These are phyloP conservation scores for Therioaphis trifolii DNA, from an alignment of 2,888 invertebrate genomes.

Conservation along the genomic window DNA sequence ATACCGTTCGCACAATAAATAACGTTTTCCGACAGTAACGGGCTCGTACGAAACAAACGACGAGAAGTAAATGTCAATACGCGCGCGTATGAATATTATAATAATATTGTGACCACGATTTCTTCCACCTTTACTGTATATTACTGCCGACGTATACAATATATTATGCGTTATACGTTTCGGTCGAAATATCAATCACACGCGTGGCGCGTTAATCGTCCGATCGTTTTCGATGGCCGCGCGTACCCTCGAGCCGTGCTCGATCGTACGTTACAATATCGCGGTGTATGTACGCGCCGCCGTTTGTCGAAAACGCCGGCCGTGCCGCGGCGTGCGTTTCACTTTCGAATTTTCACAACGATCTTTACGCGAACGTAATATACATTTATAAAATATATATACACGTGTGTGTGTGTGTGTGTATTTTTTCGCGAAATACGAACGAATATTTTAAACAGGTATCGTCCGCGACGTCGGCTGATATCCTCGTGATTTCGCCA, in stretches of 20 bases:
- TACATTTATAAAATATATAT: too few relatives aligned
- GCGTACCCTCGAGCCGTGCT: neutral
- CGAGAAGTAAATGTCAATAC: slow-evolving; percentile 51
- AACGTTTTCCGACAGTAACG: slow-evolving; percentile 15
- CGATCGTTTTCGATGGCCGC: neutral
- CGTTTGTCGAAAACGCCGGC: neutral
- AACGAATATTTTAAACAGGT: too few relatives aligned
- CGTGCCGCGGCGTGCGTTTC: neutral
- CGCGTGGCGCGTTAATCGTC: neutral
- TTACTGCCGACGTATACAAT: too few relatives aligned
- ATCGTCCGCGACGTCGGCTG: too few relatives aligned
- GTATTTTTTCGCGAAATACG: neutral
- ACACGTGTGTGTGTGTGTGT: neutral
- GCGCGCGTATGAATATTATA: neutral
- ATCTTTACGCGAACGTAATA: neutral
- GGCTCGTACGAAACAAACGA: slow-evolving; percentile 32
- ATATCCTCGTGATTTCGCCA: too few relatives aligned
- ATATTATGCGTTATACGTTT: too few relatives aligned
- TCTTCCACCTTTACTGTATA: neutral
- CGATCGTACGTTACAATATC: neutral
- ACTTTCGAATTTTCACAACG: neutral
- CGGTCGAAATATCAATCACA: neutral
- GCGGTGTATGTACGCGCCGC: too few relatives aligned
- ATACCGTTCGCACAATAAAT: slow-evolving; percentile 38
- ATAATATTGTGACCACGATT: slow-evolving; percentile 34